Conservation (phyloP, 1,140 invertebrate species). For the Cecropterus lyciades region DNA sequence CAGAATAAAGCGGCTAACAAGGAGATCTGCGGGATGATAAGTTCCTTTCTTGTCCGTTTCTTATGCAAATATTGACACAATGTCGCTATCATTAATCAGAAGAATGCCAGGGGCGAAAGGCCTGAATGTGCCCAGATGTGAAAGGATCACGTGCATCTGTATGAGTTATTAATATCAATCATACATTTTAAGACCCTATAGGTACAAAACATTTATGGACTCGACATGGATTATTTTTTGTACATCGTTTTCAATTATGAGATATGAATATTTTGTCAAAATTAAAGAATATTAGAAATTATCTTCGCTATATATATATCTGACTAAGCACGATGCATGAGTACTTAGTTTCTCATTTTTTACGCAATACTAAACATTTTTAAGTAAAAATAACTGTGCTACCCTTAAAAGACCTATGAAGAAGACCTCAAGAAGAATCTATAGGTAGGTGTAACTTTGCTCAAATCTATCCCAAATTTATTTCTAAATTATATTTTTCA, state of each 20-base stretch:
- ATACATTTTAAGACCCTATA: slow-evolving; percentile 33
- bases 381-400: too few relatives aligned
- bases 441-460: too few relatives aligned
- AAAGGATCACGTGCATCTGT: slow-evolving; percentile 61
- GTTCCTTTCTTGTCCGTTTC: slow-evolving; percentile 75
- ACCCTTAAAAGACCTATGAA: too few relatives aligned
- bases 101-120: slow-evolving; percentile 58
- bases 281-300: too few relatives aligned
- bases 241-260: neutral
- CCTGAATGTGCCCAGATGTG: slow-evolving; percentile 55
- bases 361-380: too few relatives aligned
- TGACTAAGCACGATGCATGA: too few relatives aligned
- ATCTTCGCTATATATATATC: too few relatives aligned
- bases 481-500: too few relatives aligned
- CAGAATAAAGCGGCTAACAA: slow-evolving; percentile 66
- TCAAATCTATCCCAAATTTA: too few relatives aligned
- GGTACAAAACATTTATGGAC: slow-evolving; percentile 13
- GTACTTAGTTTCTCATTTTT: too few relatives aligned
- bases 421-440: too few relatives aligned
- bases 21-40: slow-evolving; percentile 70
- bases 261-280: too few relatives aligned
- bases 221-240: slow-evolving; percentile 12
- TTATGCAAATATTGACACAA: slow-evolving; percentile 83
- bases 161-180: slow-evolving; percentile 55
- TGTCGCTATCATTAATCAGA: slow-evolving; percentile 80